These are phyloP conservation scores for Paguma larvata DNA, from an alignment of 2,797 vertebrate genomes.

Conservation along the genomic window DNA sequence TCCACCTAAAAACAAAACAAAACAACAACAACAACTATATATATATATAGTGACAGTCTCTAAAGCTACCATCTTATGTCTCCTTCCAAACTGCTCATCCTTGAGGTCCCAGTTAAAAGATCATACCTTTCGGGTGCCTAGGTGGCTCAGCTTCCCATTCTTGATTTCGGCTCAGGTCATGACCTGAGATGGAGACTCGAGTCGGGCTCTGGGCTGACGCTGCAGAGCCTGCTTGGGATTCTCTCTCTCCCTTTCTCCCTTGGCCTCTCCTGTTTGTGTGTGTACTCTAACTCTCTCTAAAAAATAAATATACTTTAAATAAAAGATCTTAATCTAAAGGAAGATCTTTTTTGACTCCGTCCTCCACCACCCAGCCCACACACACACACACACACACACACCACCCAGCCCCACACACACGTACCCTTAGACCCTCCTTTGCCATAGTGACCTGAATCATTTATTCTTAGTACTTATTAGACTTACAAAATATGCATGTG, in stretches of 20 bases:
- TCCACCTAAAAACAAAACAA: background rate
- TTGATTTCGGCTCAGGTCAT: too few species aligned
- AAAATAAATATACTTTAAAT: too few species aligned
- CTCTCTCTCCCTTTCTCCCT: too few species aligned
- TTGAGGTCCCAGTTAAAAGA: background rate
- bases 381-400: too few species aligned
- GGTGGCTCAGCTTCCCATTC: too few species aligned
- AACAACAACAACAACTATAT: background rate
- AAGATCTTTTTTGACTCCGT: background rate
- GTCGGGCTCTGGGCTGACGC: too few species aligned
- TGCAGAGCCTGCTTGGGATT: too few species aligned
- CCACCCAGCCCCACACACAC: background rate
- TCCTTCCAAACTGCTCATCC: background rate
- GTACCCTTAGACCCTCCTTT: accelerated
- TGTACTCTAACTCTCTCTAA: too few species aligned
- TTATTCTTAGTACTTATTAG: background rate
- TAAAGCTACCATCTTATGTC: background rate
- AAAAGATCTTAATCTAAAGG: background rate
- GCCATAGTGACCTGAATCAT: background rate
- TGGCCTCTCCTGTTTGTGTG: too few species aligned
- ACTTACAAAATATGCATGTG: background rate
- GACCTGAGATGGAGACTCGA: too few species aligned
- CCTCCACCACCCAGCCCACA: background rate
- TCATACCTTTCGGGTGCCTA: background rate
- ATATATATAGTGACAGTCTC: background rate